Evolutionary conservation across 2,113 vertebrate species (phyloP), one percentile per base, ranked within the genome.

Genomic region (Brachirus orientalis): DNA sequence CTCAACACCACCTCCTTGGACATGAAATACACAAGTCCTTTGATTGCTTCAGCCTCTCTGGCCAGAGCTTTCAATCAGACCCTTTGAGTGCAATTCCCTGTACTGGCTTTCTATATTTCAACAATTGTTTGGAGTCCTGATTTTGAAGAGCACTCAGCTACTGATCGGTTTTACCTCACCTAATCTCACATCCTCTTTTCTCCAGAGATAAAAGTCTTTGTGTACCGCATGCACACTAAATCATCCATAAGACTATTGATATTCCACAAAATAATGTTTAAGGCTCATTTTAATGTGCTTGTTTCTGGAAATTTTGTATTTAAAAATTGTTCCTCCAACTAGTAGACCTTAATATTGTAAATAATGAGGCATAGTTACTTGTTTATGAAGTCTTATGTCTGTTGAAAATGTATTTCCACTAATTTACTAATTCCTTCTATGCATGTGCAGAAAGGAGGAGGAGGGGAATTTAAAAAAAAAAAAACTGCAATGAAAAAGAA

Each of bases 31-130:
- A 83, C 83, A 68, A 78, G 86, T 79, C 75, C 55, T 85, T 88
- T 86, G 85, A 86, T 90, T 87, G 83, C 82, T 69, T 79, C 70
- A 67, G 75, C 67, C 73, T 82, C 51, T 45, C 68, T 86, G 79
- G 84, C 88, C 79, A 50, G 57, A 80, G 83, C 85, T 87, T 88
- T 88, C 87, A 88, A 88, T 91, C 88, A 87, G 58, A 59, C 46
- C 63, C 64, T 83, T 79, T 82, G 83, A 86, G 85, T 83, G 77
- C 77, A 77, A 87, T 86, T 78, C 87, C 72, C 79, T 12, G 28
- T 71, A 47, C 48, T 6, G 71, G 66, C 79, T 83, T 79, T 89
- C 78, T 79, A 68, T 84, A 85, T 85, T 87, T 80, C 74, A 75
- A 65, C 68, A 58, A 85, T 69, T 77, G 84, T 90, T 89, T 82